Base-by-base conservation (phyloP, 2,888 invertebrate species). In the Dione juno region DNA sequence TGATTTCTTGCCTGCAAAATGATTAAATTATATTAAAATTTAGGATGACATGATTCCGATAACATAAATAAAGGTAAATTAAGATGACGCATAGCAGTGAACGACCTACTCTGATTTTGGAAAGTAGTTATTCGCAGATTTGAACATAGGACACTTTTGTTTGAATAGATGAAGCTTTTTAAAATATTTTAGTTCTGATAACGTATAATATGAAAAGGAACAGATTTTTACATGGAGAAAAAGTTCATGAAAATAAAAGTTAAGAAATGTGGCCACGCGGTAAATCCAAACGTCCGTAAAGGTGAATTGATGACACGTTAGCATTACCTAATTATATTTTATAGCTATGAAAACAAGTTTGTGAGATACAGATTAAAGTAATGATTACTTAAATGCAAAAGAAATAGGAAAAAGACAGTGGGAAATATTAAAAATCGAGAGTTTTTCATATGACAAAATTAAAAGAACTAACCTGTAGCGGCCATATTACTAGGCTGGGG, bases 1-100 rank as follows among this genome's bases (percentile, higher is more conserved):
- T 88, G 94, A 95, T 94, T 96, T 97, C 95, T 96, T 97, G 91
- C 95, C 96, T 97, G 94, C 71, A 87, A 85, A 76, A 80, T 75
- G 78, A 75, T 73, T 77, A 71, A 73, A 72, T 76, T 74, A 70
- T 77, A 45, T 43, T 68, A 72, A 67, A 71, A 64, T 67, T 65
- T 68, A 76, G 75, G 72, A 66, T 72, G 69, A 75, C 66, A 74
- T 75, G 73, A 77, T 73, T 74, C 74, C 76, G 66, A 74, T 73
- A 75, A 68, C 68, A 75, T 70, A 57, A 57, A 78, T 78, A 79
- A 83, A 80, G 80, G 82, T 81, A 82, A 75, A 82, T 81, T 86
- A 84, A 82, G 88, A 87, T 92, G 92, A 92, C 91, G 90, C 91
- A 92, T 88, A 81, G 81, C 80, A 83, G 87, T 86, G 85, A 89